Base-by-base conservation (phyloP, 2,113 vertebrate genomes). In the Acinonyx jubatus region DNA sequence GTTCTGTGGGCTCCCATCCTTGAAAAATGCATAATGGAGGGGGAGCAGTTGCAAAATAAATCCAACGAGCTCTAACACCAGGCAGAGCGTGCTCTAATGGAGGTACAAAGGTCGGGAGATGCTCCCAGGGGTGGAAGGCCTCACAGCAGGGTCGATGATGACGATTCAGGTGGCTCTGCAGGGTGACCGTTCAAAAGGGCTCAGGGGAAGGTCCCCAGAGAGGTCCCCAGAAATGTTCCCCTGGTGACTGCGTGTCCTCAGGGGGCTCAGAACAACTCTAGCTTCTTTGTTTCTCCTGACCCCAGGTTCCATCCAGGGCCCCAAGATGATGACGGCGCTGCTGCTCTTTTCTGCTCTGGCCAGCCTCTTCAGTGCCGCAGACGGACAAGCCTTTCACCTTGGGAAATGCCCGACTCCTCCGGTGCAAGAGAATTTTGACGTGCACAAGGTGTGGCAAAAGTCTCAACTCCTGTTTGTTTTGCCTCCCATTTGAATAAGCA, bases 331-430 rank as follows among this genome's bases (percentile, higher is more conserved):
- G 55, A 41, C 0, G 0, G 55, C 55, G 38, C 61, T 11, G 78
- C 52, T 68, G 89, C 68, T 69, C 82, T 74, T 99, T 65, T 95
- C 95, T 0, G 41, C 86, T 0, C 97, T 99, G 94, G 90, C 98
- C 0, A 13, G 98, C 45, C 74, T 98, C 96, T 81, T 98, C 0
- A 0, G 84, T 21, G 0, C 71, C 12, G 89, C 97, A 1, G 57
- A 98, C 41, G 99, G 99, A 80, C 99, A 99, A 92, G 98, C 99
- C 1, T 99, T 99, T 55, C 99, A 99, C 45, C 98, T 99, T 97
- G 99, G 99, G 52, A 98, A 98, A 0, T 99, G 99, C 97, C 99
- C 99, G 7, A 98, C 99, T 16, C 99, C 99, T 5, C 85, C 98
- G 0, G 99, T 99, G 87, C 99, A 99, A 96, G 96, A 99, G 33